Base-by-base conservation (phyloP, 2,797 vertebrate genomes). In the Coregonus suidteri region DNA sequence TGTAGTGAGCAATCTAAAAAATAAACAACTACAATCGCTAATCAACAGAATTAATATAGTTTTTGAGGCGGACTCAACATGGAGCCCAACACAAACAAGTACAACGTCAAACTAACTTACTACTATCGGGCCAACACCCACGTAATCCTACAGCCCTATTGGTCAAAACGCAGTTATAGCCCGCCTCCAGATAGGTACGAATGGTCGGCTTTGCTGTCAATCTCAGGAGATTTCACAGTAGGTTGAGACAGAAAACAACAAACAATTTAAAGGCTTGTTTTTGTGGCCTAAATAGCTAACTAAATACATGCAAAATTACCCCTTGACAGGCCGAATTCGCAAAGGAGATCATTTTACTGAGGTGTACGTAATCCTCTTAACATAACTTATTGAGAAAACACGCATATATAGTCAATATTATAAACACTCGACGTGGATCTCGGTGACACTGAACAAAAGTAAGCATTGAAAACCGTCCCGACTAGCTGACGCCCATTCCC, bases 221-320 rank as follows among this genome's bases (percentile, higher is more conserved):
- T 96, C 93, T 81, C 1, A 0, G 0, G 16, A 56, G 78, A 75
- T 83, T 83, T 89, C 85, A 91, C 35, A 81, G 54, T 93, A 34
- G 93, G 93, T 93, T 93, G 93, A 92, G 85, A 80, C 73, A 67
- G 83, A 90, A 88, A 92, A 93, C 93, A 47, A 47, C 41, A 84
- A 94, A 95, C 93, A 94, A 92, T 86, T 87, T 87, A 89, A 89
- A 91, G 93, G 94, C 93, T 91, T 93, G 81, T 86, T 89, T 64
- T 85, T 80, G 88, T 94, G 93, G 92, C 93, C 92, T 93, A 94
- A 87, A 94, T 92, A 88, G 54, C 81, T 47, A 78, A 87, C 84
- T 82, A 77, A 81, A 78, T 71, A 84, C 64, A 81, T 64, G 74
- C 13, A 80, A 78, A 83, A 79, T 20, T 67, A 59, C 15, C 25